phyloP scores from a whole-genome alignment of 2,113 vertebrate genomes.

The Pycnonotus jocosus region DNA sequence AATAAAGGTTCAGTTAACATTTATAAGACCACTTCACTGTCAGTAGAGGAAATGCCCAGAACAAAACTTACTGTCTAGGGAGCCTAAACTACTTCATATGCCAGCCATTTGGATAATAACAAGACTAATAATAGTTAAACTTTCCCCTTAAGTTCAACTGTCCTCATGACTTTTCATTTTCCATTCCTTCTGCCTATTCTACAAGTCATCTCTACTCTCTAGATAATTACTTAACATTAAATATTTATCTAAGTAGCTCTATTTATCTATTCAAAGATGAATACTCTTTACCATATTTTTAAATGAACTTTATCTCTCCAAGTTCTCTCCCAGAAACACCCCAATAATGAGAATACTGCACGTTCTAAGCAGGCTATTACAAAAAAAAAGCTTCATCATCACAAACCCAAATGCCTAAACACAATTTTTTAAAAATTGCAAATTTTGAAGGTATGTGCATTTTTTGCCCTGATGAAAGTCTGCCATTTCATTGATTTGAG shows the following conservation, averaged over 20 bases:
- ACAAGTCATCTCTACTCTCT: neutral
- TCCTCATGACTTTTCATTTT: neutral
- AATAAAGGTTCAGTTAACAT: neutral
- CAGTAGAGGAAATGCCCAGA: neutral
- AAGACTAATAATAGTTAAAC: neutral
- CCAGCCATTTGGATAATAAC: neutral
- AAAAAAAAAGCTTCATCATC: neutral
- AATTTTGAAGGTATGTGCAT: neutral
- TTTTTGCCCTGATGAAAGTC: neutral
- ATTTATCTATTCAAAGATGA: neutral
- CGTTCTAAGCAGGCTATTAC: neutral
- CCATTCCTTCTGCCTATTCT: neutral
- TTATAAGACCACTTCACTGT: neutral
- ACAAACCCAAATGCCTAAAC: neutral
- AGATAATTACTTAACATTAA: neutral
- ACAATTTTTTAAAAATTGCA: neutral
- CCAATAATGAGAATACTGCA: neutral
- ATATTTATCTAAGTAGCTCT: neutral
- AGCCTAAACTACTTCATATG: neutral
- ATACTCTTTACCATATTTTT: neutral
- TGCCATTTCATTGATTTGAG: neutral
- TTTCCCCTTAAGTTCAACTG: neutral
- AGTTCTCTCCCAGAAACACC: neutral
- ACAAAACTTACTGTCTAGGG: neutral
- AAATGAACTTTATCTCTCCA: neutral